These are phyloP conservation scores for Rhodinocichla rosea DNA, from an alignment of 2,113 vertebrate genomes.

Conservation along the genomic window DNA sequence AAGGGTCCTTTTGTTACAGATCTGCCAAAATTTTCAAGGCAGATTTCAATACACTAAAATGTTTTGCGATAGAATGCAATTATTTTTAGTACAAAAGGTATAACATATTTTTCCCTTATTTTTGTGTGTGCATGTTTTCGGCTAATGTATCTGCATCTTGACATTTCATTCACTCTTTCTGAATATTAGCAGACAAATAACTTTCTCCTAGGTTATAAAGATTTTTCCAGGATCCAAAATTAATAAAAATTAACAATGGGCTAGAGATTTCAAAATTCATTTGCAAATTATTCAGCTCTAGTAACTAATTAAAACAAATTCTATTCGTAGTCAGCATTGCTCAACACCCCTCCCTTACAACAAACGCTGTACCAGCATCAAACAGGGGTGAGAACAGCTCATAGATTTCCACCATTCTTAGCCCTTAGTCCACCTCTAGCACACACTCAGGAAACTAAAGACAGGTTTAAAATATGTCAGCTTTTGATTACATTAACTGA, in stretches of 20 bases:
- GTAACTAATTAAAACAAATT: background rate
- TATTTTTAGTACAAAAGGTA: background rate
- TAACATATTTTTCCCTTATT: background rate
- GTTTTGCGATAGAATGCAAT: background rate
- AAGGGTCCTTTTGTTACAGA: background rate
- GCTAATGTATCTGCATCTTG: background rate
- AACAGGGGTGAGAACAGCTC: background rate
- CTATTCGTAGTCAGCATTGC: background rate
- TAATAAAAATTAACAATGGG: background rate
- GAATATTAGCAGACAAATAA: background rate
- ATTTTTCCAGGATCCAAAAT: background rate
- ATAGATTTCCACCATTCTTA: background rate
- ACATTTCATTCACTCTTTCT: background rate
- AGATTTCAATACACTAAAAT: background rate
- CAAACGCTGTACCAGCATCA: background rate
- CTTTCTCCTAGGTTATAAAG: background rate
- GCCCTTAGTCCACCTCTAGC: background rate
- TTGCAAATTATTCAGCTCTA: background rate
- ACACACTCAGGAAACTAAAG: background rate
- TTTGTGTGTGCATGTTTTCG: background rate
- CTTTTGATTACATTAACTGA: background rate
- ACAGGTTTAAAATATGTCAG: background rate
- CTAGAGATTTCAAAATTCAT: background rate
- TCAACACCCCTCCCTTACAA: background rate
- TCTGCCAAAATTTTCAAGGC: background rate